Evolutionary conservation across 2,797 vertebrate genomes (phyloP).

Genomic region (Chaenodraco wilsoni): DNA sequence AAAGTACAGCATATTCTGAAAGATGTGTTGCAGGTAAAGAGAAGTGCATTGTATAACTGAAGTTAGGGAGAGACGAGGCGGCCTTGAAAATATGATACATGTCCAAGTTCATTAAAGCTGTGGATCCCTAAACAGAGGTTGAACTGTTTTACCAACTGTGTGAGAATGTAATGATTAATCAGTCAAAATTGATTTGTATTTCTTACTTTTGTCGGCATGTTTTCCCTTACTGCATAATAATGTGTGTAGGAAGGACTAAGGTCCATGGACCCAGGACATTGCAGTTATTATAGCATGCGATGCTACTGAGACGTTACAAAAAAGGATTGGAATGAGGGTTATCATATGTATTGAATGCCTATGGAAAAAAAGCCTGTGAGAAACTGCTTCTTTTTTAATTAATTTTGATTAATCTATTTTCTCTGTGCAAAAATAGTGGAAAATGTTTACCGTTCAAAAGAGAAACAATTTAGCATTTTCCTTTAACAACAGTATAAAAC

Average conservation of each 20-base stretch:
- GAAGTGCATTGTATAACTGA: background rate
- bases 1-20: background rate
- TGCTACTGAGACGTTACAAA: too few relatives aligned
- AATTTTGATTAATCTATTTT: background rate
- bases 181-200: background rate
- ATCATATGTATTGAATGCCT: background rate
- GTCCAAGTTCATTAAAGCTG: background rate
- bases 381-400: background rate
- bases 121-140: background rate
- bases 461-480: too few relatives aligned
- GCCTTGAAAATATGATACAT: background rate
- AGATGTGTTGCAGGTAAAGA: background rate
- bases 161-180: background rate
- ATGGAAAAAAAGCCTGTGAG: background rate
- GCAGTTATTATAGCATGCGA: too few relatives aligned
- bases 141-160: background rate
- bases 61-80: background rate
- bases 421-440: background rate
- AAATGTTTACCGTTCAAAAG: too few relatives aligned
- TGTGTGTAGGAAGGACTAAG: too few relatives aligned
- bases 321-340: background rate
- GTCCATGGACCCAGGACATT: too few relatives aligned
- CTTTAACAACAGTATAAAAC: background rate
- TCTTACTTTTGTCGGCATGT: too few relatives aligned
- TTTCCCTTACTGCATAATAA: too few relatives aligned